Evolutionary conservation across 2,888 invertebrate genomes (phyloP).

Genomic region (Chymomyza fuscimana): DNA sequence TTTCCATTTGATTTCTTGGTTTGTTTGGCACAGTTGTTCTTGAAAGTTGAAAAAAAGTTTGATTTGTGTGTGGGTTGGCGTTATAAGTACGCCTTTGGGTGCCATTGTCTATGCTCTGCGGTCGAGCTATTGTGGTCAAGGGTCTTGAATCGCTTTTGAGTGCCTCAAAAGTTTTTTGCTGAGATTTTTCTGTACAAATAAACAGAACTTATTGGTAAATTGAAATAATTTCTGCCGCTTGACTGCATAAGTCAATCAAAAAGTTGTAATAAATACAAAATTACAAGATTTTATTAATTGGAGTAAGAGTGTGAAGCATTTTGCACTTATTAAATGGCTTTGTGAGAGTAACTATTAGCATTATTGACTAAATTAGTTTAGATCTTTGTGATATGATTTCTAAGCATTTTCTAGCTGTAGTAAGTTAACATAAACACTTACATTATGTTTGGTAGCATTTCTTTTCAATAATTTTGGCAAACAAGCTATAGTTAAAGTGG

Average conservation of each 20-base stretch:
- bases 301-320: background rate
- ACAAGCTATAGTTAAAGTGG: no score
- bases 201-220: slow-evolving; percentile 60
- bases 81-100: slow-evolving; percentile 70
- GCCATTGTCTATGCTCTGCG: slow-evolving; percentile 63
- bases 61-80: slow-evolving; percentile 47
- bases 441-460: no score
- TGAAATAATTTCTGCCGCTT: slow-evolving; percentile 51
- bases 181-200: slow-evolving; percentile 49
- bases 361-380: no score
- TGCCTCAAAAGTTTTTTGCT: slow-evolving; percentile 45
- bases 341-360: background rate
- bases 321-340: background rate
- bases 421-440: no score
- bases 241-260: slow-evolving; percentile 27
- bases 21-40: slow-evolving; percentile 1
- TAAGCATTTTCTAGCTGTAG: no score
- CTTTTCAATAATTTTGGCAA: no score
- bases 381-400: no score
- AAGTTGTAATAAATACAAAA: background rate
- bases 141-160: slow-evolving; percentile 14
- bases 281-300: background rate
- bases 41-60: slow-evolving; percentile 49
- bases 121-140: slow-evolving; percentile 61
- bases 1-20: slow-evolving; percentile 12